Percentiles rank a stretch among this genome's conserved stretches.
Evolutionary conservation across 2,888 invertebrate genomes (phyloP).

Genomic region (Caenorhabditis sinica): DNA sequence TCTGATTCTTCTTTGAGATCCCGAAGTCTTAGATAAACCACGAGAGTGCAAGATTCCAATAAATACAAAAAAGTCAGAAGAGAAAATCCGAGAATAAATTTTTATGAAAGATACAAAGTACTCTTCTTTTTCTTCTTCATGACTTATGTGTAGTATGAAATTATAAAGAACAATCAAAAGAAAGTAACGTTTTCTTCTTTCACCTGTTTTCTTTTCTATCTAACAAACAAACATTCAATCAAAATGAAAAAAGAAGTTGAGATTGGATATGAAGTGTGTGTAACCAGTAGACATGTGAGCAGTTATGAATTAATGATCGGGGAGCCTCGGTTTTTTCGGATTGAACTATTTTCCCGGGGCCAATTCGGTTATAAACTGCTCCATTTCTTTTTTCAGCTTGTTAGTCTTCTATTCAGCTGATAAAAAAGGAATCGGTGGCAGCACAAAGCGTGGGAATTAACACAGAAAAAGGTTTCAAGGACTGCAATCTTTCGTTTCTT

Average conservation of each 20-base stretch:
- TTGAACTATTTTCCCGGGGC: conserved; percentile 45
- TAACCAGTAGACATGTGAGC: conserved; percentile 62
- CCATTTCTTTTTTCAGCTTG: conserved; percentile 18
- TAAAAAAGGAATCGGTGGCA: conserved; percentile 28
- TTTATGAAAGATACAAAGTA: conserved; percentile 20
- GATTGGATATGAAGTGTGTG: conserved; percentile 35
- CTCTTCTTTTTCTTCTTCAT: not conserved
- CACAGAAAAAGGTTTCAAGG: conserved; percentile 27
- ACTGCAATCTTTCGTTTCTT: conserved; percentile 30
- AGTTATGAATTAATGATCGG: conserved; percentile 67
- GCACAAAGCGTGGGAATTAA: conserved; percentile 34
- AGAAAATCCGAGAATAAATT: conserved; percentile 12
- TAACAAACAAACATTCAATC: conserved; percentile 38
- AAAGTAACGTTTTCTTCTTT: conserved; percentile 15
- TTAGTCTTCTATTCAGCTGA: conserved; percentile 50
- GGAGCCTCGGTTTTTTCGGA: conserved; percentile 45
- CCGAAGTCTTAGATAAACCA: too few species aligned
- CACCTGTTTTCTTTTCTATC: not conserved
- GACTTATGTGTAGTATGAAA: not conserved
- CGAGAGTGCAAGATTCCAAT: not conserved
- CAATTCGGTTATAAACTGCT: conserved; percentile 30
- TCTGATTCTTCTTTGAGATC: too few species aligned
- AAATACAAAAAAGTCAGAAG: conserved; percentile 15
- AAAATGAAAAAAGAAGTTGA: conserved; percentile 23
- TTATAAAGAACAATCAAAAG: not conserved